Conservation (phyloP, 2,888 invertebrate species). For the Synanthedon tipuliformis region DNA sequence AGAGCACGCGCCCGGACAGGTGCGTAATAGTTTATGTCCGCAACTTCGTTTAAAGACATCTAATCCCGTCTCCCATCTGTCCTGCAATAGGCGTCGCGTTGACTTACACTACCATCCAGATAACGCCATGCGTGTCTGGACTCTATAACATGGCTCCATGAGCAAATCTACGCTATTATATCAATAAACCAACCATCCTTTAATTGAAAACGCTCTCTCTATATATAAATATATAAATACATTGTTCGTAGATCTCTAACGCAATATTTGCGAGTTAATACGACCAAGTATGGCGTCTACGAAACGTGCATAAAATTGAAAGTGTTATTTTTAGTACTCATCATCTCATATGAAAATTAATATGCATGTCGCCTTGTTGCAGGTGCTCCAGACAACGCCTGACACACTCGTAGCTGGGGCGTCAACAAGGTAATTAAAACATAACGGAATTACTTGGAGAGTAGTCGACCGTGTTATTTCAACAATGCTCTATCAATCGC, state of each 20-base stretch:
- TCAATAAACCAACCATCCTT: constrained; percentile 34
- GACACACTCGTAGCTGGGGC: constrained; percentile 12
- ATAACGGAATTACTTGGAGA: constrained; percentile 16
- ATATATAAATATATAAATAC: neutral
- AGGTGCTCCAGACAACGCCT: constrained; percentile 21
- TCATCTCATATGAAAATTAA: constrained; percentile 9
- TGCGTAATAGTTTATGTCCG: neutral
- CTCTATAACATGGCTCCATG: constrained; percentile 14
- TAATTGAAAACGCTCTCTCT: constrained; percentile 25
- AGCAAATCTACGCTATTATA: constrained; percentile 34
- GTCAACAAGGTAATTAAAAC: constrained; percentile 40
- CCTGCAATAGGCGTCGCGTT: constrained; percentile 20
- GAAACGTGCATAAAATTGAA: neutral
- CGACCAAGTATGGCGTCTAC: neutral
- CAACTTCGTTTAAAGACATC: constrained; percentile 12
- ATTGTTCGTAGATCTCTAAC: neutral
- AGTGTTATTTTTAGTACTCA: neutral
- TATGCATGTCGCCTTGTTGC: constrained; percentile 22
- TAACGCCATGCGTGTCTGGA: neutral
- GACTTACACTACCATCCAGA: neutral
- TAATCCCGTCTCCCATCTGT: constrained; percentile 9
- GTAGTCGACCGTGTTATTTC: constrained; percentile 15
- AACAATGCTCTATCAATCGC: constrained; percentile 13
- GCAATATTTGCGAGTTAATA: neutral
- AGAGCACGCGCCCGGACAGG: constrained; percentile 1